Conservation (phyloP, 2,113 vertebrate species). For the Asarcornis scutulata region DNA sequence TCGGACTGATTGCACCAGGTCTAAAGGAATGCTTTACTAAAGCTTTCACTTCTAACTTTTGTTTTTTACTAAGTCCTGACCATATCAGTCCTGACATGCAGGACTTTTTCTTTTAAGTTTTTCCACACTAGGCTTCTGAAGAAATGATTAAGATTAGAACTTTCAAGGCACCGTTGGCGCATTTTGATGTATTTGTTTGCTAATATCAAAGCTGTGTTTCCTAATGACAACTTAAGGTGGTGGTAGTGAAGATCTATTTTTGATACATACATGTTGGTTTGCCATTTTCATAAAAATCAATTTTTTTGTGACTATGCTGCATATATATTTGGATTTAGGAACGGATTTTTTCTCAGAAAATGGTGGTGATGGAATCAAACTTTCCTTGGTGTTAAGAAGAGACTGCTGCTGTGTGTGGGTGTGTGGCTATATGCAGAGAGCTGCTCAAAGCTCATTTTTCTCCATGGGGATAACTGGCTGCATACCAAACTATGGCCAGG, state of each 20-base stretch:
- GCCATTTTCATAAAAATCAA: background rate
- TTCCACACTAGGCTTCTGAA: background rate
- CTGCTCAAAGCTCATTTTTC: constrained; percentile 73
- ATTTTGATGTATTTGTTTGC: background rate
- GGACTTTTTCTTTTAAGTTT: background rate
- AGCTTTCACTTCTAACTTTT: background rate
- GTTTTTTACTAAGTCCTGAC: background rate
- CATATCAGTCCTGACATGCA: background rate
- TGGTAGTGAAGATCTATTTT: background rate
- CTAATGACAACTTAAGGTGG: background rate
- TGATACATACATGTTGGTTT: background rate
- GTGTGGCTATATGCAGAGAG: constrained; percentile 73
- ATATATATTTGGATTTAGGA: constrained; percentile 68
- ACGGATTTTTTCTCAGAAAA: constrained; percentile 78
- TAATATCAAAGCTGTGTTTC: background rate
- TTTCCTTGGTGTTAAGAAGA: constrained; percentile 73
- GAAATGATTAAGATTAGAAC: background rate
- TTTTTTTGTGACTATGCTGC: constrained; percentile 4
- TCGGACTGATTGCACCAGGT: background rate
- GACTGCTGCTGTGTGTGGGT: constrained; percentile 76
- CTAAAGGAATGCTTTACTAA: background rate
- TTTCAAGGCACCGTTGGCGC: background rate
- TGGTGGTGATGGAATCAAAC: constrained; percentile 74
- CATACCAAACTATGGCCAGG: constrained; percentile 65
- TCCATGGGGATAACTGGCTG: constrained; percentile 73